Evolutionary conservation across 2,113 vertebrate genomes (phyloP).

Genomic region (Upupa epops): DNA sequence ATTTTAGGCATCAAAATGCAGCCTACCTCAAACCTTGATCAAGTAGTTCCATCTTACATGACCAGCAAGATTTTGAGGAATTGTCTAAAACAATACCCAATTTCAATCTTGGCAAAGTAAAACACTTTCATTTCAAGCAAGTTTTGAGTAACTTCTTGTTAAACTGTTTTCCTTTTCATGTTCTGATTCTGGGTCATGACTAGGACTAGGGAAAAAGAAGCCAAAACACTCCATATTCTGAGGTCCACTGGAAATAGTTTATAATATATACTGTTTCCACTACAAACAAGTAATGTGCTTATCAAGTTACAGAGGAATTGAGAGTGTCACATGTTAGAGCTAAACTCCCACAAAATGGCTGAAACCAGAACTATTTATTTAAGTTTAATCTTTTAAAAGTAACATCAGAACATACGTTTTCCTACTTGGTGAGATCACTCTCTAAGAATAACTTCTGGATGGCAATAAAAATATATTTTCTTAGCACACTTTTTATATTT

Average conservation of each 20-base stretch:
- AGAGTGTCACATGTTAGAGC: not conserved
- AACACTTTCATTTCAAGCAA: not conserved
- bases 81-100: not conserved
- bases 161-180: not conserved
- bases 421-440: not conserved
- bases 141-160: not conserved
- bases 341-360: not conserved
- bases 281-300: not conserved
- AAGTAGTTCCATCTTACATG: not conserved
- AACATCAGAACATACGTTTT: not conserved
- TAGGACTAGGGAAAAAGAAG: not conserved
- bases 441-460: not conserved
- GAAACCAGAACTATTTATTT: not conserved
- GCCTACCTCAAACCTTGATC: not conserved
- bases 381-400: not conserved
- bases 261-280: too few species aligned
- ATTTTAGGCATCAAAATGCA: not conserved
- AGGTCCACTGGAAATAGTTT: not conserved
- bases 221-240: not conserved
- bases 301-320: not conserved
- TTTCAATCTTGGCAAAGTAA: not conserved
- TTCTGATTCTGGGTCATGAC: not conserved
- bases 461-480: not conserved
- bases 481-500: not conserved
- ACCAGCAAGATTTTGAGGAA: not conserved